Evolutionary conservation across 2,113 vertebrate genomes (phyloP), one percentile per base, ranked within the genome.

Genomic region (Benitochromis conjunctus): DNA sequence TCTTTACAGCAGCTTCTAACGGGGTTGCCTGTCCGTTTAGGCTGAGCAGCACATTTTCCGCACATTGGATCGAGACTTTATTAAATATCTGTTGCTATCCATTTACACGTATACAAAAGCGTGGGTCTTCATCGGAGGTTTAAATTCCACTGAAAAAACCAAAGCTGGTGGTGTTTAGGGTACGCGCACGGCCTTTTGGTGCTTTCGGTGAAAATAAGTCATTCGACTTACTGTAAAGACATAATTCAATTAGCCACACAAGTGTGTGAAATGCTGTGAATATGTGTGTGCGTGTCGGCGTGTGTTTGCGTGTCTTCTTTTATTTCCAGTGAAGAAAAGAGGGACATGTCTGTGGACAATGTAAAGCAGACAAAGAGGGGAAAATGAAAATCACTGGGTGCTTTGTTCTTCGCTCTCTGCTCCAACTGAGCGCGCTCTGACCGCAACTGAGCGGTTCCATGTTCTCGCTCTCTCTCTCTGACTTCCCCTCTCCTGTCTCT

Each of bases 371-470:
- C 94, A 95, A 94, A 94, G 92, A 93, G 92, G 89, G 83, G 11
- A 29, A 81, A 94, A 92, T 94, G 94, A 93, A 95, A 95, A 96
- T 95, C 94, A 93, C 94, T 93, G 91, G 91, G 80, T 90, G 94
- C 95, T 96, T 96, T 96, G 96, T 96, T 95, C 95, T 92, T 92
- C 31, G 36, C 86, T 93, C 93, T 92, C 91, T 85, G 90, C 92
- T 94, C 93, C 93, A 86, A 82, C 93, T 82, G 94, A 92, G 93
- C 91, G 83, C 91, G 94, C 95, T 94, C 93, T 95, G 95, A 95
- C 95, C 87, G 71, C 88, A 93, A 93, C 89, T 90, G 95, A 95
- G 95, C 95, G 93, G 93, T 95, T 93, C 92, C 92, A 87, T 93
- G 87, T 90, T 82, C 79, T 4, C 38, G 26, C 64, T 60, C 69